Conservation (phyloP, 2,888 invertebrate genomes). For the Neoscelio sp. region DNA sequence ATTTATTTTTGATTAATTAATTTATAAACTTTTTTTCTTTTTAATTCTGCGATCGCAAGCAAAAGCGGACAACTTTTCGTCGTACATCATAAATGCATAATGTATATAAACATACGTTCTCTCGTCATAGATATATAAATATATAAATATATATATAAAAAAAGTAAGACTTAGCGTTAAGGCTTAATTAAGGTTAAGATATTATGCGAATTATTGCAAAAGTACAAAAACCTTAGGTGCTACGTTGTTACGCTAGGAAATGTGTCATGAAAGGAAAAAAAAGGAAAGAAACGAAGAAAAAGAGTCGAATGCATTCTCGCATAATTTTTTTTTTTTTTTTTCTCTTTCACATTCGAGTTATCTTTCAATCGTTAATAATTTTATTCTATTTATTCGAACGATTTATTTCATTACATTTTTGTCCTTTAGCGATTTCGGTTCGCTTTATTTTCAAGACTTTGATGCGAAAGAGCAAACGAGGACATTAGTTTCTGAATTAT, state of each 20-base stretch:
- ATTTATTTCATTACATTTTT: conserved; percentile 11
- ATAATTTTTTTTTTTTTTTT: conserved; percentile 50
- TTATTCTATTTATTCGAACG: conserved; percentile 29
- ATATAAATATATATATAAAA: conserved; percentile 45
- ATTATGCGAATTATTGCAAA: conserved; percentile 82
- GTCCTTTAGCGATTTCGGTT: no score
- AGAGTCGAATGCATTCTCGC: conserved; percentile 64
- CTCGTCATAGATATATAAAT: conserved; percentile 74
- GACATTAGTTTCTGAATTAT: no score
- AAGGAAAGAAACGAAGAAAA: conserved; percentile 30
- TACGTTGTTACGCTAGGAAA: conserved; percentile 81
- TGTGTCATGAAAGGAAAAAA: conserved; percentile 60
- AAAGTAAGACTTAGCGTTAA: conserved; percentile 71
- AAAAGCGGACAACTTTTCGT: no score
- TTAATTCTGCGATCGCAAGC: not conserved
- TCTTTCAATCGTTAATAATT: conserved; percentile 20
- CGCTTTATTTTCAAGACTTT: no score
- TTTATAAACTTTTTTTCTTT: conserved; percentile 46
- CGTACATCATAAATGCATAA: conserved; percentile 78
- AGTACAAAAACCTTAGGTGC: conserved; percentile 83
- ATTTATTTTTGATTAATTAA: conserved; percentile 46
- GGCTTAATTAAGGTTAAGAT: conserved; percentile 76
- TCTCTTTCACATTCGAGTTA: not conserved
- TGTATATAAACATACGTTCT: conserved; percentile 79
- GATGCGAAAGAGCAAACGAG: no score